Conservation (phyloP, 2,797 vertebrate genomes). For the Dicrostonyx torquatus region DNA sequence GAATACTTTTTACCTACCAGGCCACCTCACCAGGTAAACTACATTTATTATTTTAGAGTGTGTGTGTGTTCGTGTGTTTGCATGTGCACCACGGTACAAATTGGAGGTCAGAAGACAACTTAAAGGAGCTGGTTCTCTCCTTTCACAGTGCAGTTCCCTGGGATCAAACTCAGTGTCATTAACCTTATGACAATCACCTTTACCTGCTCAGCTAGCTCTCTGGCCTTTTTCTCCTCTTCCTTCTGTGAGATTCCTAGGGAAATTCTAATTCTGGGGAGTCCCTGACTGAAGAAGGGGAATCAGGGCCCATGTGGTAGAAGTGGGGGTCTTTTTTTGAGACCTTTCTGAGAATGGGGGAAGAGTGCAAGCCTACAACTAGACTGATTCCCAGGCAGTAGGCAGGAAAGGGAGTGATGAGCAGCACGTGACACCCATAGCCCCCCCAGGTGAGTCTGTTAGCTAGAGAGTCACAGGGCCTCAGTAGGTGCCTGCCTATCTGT, state of each 20-base stretch:
- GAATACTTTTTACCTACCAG: background rate
- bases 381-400: background rate
- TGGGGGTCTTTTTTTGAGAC: background rate
- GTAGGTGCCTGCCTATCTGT: background rate
- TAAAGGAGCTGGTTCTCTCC: background rate
- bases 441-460: background rate
- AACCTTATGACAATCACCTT: background rate
- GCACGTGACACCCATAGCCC: rapidly evolving
- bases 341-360: background rate
- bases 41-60: background rate
- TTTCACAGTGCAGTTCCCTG: background rate
- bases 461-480: too few relatives aligned
- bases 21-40: background rate
- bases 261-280: background rate
- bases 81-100: background rate
- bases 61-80: background rate
- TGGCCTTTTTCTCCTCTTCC: background rate
- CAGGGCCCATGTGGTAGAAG: background rate
- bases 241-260: background rate
- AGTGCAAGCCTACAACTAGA: background rate
- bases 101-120: background rate
- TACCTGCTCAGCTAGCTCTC: background rate
- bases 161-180: background rate
- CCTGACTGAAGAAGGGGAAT: background rate
- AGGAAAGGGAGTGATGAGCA: background rate